These are phyloP conservation scores for Rallus limicola DNA, from an alignment of 2,113 vertebrate genomes.

Conservation along the genomic window DNA sequence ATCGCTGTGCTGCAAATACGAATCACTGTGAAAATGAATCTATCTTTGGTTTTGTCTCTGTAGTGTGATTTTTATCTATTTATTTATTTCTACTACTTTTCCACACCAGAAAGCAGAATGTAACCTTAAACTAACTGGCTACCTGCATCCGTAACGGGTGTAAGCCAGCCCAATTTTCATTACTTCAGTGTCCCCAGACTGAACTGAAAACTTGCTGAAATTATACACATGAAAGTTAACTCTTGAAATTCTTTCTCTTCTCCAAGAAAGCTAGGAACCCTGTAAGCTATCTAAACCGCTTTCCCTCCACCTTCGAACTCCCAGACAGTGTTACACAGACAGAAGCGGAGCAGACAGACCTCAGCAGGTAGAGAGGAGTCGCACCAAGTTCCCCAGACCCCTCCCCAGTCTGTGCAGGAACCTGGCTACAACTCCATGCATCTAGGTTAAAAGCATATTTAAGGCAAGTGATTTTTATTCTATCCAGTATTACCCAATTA, in stretches of 20 bases:
- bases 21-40: not conserved
- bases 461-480: not conserved
- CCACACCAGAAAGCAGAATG: not conserved
- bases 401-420: not conserved
- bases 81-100: not conserved
- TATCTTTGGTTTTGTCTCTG: not conserved
- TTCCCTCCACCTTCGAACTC: not conserved
- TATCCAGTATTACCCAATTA: not conserved
- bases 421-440: not conserved
- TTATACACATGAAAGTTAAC: not conserved
- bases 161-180: not conserved
- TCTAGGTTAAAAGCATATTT: not conserved
- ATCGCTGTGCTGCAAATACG: not conserved
- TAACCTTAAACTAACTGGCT: not conserved
- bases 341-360: not conserved
- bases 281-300: not conserved
- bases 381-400: fast-evolving
- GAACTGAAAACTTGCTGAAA: not conserved
- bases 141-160: not conserved
- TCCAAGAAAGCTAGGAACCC: not conserved
- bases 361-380: not conserved
- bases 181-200: not conserved
- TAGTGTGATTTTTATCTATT: not conserved
- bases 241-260: not conserved
- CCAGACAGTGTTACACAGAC: fast-evolving